phyloP scores from a whole-genome alignment of 2,113 vertebrate species.

The Oncorhynchus tshawytscha region DNA sequence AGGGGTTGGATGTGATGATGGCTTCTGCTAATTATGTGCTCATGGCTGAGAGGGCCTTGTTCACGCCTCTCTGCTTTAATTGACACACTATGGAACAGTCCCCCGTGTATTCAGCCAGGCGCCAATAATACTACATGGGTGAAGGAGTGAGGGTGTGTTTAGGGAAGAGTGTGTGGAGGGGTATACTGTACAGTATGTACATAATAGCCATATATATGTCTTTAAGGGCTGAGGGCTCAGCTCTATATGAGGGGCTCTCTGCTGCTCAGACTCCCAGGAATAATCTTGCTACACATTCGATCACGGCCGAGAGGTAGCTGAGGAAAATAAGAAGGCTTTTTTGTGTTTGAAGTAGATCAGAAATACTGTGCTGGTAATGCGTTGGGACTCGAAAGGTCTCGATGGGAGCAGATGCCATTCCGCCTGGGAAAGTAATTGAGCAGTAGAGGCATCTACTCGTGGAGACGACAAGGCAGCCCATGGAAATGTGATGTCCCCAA shows the following conservation, averaged over 20 bases:
- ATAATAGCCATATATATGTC: background rate
- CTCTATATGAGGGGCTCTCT: conserved; percentile 1
- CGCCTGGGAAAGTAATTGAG: conserved; percentile 61
- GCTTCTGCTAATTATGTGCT: conserved; percentile 45
- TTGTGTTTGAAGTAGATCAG: conserved; percentile 68
- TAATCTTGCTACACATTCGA: conserved; percentile 40
- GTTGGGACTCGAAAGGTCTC: conserved; percentile 51
- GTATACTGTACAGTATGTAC: too few species aligned
- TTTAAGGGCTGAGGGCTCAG: conserved; percentile 26
- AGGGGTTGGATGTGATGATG: conserved; percentile 33
- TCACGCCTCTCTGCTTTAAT: conserved; percentile 25
- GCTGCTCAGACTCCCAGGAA: conserved; percentile 16
- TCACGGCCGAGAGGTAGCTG: conserved; percentile 33
- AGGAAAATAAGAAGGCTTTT: conserved; percentile 43
- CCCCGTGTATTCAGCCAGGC: background rate
- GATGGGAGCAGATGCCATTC: conserved; percentile 46
- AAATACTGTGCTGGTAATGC: conserved; percentile 53
- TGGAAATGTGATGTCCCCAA: conserved; percentile 64
- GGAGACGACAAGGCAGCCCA: conserved; percentile 48
- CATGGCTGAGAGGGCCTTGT: conserved; percentile 26
- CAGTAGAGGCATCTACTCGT: conserved; percentile 50
- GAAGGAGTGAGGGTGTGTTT: background rate
- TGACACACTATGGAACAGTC: conserved; percentile 30
- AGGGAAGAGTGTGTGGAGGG: too few species aligned
- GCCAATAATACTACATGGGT: background rate